These are phyloP conservation scores for Achlya flavicornis DNA, from an alignment of 2,888 invertebrate species.

Conservation along the genomic window DNA sequence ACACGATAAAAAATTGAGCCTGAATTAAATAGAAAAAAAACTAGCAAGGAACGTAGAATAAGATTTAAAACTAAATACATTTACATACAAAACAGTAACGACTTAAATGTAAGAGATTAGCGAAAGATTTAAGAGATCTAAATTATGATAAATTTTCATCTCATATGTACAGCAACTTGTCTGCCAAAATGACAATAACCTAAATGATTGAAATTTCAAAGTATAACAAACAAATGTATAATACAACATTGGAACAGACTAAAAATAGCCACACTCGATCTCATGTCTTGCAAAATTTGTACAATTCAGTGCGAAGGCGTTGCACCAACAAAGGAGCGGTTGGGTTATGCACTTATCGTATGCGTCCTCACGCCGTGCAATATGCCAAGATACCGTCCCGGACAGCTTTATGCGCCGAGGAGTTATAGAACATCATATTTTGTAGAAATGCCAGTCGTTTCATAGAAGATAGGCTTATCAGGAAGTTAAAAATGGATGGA, in stretches of 20 bases:
- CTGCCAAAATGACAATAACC: neutral
- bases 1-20: too few relatives aligned
- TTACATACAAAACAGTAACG: too few relatives aligned
- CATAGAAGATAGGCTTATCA: neutral
- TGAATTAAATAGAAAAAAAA: too few relatives aligned
- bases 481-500: neutral
- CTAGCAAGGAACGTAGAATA: too few relatives aligned
- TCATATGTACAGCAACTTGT: too few relatives aligned
- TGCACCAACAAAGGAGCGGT: conserved; percentile 10
- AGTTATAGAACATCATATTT: conserved; percentile 26
- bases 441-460: conserved; percentile 24
- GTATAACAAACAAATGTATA: neutral
- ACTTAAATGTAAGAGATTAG: too few relatives aligned
- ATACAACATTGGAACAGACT: neutral
- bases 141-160: too few relatives aligned
- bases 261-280: conserved; percentile 7
- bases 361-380: conserved; percentile 65
- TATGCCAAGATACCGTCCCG: conserved; percentile 64
- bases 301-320: conserved; percentile 11
- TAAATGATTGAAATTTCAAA: neutral
- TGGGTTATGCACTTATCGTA: conserved; percentile 69
- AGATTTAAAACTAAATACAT: too few relatives aligned
- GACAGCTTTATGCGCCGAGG: conserved; percentile 66
- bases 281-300: conserved; percentile 12
- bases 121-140: too few relatives aligned